Evolutionary conservation across 2,113 vertebrate genomes (phyloP), one percentile per base, ranked within the genome.

Genomic region (Datnioides undecimradiatus): DNA sequence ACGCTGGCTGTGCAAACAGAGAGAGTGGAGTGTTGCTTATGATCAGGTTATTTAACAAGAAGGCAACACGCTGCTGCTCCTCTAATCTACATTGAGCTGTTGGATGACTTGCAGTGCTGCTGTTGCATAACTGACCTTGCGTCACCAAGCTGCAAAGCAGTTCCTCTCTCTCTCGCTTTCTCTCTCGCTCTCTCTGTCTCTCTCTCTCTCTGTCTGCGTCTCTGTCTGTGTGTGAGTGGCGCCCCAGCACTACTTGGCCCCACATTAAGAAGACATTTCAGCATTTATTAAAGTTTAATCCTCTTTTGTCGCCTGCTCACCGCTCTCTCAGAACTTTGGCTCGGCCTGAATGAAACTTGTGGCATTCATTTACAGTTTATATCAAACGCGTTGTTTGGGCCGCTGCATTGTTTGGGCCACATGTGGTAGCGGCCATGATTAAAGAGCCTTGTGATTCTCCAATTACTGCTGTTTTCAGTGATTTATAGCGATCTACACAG

Each of bases 61-160:
- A 65, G 51, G 49, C 72, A 31, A 72, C 51, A 19, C 1, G 31
- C 51, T 31, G 73, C 67, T 21, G 25, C 69, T 91, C 73, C 38
- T 82, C 52, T 95, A 80, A 93, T 95, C 91, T 90, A 89, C 93
- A 93, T 91, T 91, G 94, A 80, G 77, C 85, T 65, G 86, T 80
- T 82, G 91, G 93, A 88, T 80, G 93, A 93, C 93, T 95, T 95
- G 93, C 95, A 95, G 94, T 85, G 87, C 79, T 86, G 82, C 87
- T 91, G 88, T 96, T 96, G 93, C 88, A 81, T 97, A 96, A 96
- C 94, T 89, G 91, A 93, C 93, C 87, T 95, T 95, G 92, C 91
- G 87, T 95, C 93, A 91, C 76, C 63, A 65, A 86, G 65, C 69
- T 85, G 87, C 78, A 88, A 85, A 87, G 72, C 76, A 62, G 49